Conservation (phyloP, 2,113 vertebrate genomes). For the Bubalus kerabau region DNA sequence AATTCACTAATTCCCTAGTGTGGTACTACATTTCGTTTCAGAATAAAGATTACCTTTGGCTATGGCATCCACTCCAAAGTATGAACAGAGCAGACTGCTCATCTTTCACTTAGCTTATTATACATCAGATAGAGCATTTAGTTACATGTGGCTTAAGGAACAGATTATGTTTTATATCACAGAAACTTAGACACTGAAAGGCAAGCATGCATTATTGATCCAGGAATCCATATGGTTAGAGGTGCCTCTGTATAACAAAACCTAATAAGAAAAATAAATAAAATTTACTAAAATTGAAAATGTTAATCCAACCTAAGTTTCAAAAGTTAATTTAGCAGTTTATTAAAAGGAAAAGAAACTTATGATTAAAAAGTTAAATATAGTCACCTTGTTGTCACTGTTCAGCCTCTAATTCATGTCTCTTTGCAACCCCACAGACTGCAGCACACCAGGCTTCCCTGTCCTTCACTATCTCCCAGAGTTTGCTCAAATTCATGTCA, state of each 20-base stretch:
- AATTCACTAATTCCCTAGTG: constrained; percentile 44
- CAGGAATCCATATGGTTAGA: not conserved
- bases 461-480: not conserved
- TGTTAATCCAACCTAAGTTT: not conserved
- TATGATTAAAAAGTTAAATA: not conserved
- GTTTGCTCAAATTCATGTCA: not conserved
- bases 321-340: not conserved
- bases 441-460: not conserved
- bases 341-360: not conserved
- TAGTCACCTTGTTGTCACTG: not conserved
- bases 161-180: not conserved
- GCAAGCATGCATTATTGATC: not conserved
- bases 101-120: constrained; percentile 16
- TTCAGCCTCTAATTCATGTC: not conserved
- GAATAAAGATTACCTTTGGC: constrained; percentile 29
- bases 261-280: not conserved
- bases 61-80: not conserved
- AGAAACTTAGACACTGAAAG: not conserved
- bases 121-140: not conserved
- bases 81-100: not conserved
- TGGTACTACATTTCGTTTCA: not conserved
- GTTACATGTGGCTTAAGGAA: not conserved
- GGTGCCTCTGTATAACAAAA: not conserved
- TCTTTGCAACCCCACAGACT: not conserved
- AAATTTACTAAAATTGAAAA: not conserved